phyloP scores from a whole-genome alignment of 2,797 vertebrate genomes.

The Chlorospingus flavigularis region DNA sequence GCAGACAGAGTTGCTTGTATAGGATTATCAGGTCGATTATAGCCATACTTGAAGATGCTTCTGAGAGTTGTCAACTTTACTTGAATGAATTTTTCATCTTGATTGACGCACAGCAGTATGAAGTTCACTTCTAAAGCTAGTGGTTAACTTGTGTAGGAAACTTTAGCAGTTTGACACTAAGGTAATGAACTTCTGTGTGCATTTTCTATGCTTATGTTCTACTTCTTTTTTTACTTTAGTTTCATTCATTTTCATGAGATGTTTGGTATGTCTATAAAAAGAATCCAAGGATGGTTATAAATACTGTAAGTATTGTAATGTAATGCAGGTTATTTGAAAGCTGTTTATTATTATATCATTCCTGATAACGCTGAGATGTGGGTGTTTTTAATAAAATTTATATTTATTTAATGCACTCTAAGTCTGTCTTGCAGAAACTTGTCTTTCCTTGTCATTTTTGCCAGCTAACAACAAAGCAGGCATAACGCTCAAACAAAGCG shows the following conservation, averaged over 20 bases:
- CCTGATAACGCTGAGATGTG: constrained; percentile 98
- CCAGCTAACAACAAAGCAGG: background rate
- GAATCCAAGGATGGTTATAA: constrained; percentile 88
- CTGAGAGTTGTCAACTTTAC: constrained; percentile 92
- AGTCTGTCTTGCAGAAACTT: constrained; percentile 46
- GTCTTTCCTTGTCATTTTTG: constrained; percentile 5
- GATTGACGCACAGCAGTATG: constrained; percentile 82
- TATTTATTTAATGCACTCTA: constrained; percentile 99
- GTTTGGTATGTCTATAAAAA: constrained; percentile 86
- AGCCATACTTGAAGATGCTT: constrained; percentile 99
- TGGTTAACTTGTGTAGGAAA: constrained; percentile 84
- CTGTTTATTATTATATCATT: constrained; percentile 99
- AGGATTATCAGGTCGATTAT: constrained; percentile 89
- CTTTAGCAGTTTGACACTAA: constrained; percentile 96
- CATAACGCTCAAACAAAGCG: background rate
- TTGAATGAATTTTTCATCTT: constrained; percentile 95
- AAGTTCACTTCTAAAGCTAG: constrained; percentile 89
- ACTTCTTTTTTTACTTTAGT: constrained; percentile 68
- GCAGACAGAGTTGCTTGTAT: constrained; percentile 75
- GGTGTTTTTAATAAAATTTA: constrained; percentile 99
- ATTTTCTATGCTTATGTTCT: constrained; percentile 83
- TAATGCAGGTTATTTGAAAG: constrained; percentile 99
- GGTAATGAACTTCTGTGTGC: constrained; percentile 81
- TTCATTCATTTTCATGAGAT: constrained; percentile 85
- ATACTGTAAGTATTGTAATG: constrained; percentile 99